Evolutionary conservation across 2,888 invertebrate species (phyloP), one percentile per base, ranked within the genome.

Genomic region (Metellina segmentata): DNA sequence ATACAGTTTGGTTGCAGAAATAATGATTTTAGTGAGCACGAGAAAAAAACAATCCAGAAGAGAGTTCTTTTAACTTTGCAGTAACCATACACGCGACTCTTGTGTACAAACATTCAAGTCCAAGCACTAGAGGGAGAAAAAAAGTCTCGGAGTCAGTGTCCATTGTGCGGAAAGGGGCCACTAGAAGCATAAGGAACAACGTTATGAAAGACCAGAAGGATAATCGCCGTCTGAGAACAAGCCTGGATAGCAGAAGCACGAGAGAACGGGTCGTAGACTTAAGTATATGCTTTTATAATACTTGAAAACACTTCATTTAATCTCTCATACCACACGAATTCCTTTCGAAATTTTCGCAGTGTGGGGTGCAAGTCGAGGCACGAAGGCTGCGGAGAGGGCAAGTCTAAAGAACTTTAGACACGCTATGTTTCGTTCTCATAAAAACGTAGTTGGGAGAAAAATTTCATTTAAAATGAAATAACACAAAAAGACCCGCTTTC

Each of bases 241-340:
- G n/a, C n/a, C 48, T 70, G 69, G 49, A 49, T 20, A 34, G 49
- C 9, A 77, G n/a, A 8, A 13, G 48, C 34, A 85, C 49, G 49
- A 69, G 49, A 16, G 19, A 77, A 6, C 19, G 7, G 34, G 72
- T 20, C 49, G 49, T 49, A 34, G 61, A 19, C 61, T 85, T 70
- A 85, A 85, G 77, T 85, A 69, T 78, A 70, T 78, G 77, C 77
- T 77, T 78, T 85, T 77, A 85, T 75, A 71, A 71, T 87, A 87
- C 87, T 87, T 87, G 79, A 87, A 34, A 87, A 79, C 87, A 87
- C 72, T 87, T 87, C 78, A 87, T 87, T 87, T 87, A 79, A 87
- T n/a, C 11, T 85, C 77, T 53, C 53, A 20, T 83, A 34, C 81
- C 19, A 51, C 71, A n/a, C n/a, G 82, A 61, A 53, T 61, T 85